A percentile compares a stretch with the other conserved stretches of the same genome.
Evolutionary conservation across 2,888 invertebrate genomes (phyloP).

Genomic region (Ochlodes sylvanus): DNA sequence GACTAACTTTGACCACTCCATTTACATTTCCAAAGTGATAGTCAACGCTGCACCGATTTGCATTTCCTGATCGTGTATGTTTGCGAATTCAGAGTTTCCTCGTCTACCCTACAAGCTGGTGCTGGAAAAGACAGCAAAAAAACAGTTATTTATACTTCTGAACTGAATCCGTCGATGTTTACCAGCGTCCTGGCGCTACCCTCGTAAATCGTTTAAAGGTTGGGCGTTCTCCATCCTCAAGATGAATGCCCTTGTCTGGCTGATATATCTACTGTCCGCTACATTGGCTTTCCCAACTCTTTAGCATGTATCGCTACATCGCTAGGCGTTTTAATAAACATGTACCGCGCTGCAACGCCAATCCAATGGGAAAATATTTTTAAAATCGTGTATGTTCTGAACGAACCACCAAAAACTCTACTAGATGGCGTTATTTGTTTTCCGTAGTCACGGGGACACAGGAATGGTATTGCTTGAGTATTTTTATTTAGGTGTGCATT

Average conservation of each 20-base stretch:
- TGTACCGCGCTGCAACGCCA: slow-evolving; percentile 46
- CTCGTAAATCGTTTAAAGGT: slow-evolving; percentile 83
- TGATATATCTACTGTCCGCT: slow-evolving; percentile 80
- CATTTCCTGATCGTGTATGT: slow-evolving; percentile 67
- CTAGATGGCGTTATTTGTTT: too few species aligned
- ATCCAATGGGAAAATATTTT: slow-evolving; percentile 6
- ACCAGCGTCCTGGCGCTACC: slow-evolving; percentile 62
- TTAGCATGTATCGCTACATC: slow-evolving; percentile 67
- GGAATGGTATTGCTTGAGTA: too few species aligned
- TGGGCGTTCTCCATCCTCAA: slow-evolving; percentile 78
- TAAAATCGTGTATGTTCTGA: not conserved
- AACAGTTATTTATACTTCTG: slow-evolving; percentile 45
- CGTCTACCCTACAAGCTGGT: slow-evolving; percentile 5
- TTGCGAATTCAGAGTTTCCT: slow-evolving; percentile 55
- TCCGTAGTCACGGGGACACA: too few species aligned
- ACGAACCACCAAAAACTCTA: too few species aligned
- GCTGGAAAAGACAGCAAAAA: slow-evolving; percentile 21
- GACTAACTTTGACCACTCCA: slow-evolving; percentile 74
- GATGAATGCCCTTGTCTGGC: slow-evolving; percentile 79
- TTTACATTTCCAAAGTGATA: slow-evolving; percentile 77
- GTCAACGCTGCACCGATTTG: slow-evolving; percentile 65
- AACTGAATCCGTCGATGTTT: slow-evolving; percentile 49
- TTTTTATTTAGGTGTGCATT: too few species aligned
- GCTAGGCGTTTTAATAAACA: slow-evolving; percentile 62
- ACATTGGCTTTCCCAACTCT: slow-evolving; percentile 61